A percentile compares a stretch with the other conserved stretches of the same genome.
phyloP scores from a whole-genome alignment of 2,113 vertebrate species.

The Nibea albiflora region DNA sequence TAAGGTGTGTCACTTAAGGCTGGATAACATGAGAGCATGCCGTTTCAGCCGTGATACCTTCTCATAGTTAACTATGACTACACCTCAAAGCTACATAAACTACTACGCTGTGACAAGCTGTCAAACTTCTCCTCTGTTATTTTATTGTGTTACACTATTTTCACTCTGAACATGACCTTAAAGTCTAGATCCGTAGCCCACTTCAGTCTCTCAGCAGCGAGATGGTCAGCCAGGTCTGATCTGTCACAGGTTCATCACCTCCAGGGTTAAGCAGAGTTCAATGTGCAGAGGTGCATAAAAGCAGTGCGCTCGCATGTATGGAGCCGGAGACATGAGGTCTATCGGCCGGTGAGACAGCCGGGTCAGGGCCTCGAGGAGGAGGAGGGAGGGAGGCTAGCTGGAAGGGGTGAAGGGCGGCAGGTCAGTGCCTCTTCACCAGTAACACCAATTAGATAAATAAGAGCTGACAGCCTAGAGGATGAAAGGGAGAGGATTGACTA shows the following conservation, averaged over 20 bases:
- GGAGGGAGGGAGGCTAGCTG: conserved; percentile 42
- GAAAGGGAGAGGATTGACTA: conserved; percentile 78
- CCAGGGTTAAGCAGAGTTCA: conserved; percentile 77
- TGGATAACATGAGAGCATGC: neutral
- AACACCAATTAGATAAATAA: conserved; percentile 87
- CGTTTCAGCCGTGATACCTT: conserved; percentile 2
- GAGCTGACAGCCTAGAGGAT: conserved; percentile 80
- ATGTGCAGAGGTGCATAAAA: conserved; percentile 74
- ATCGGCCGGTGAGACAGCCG: conserved; percentile 48
- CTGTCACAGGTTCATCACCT: conserved; percentile 65
- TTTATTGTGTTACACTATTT: neutral
- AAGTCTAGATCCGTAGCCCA: neutral
- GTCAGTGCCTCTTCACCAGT: conserved; percentile 80
- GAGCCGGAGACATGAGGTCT: conserved; percentile 68
- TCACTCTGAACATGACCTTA: neutral
- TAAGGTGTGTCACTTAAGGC: neutral
- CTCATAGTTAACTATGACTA: neutral
- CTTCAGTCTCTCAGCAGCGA: conserved; percentile 36
- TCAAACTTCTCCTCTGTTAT: conserved; percentile 1
- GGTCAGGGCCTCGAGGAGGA: conserved; percentile 31
- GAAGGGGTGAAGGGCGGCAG: conserved; percentile 65
- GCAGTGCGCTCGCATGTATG: conserved; percentile 57
- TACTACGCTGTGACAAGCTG: neutral
- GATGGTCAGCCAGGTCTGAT: conserved; percentile 48
- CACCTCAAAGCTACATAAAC: neutral